Base-by-base conservation (phyloP, 1,140 invertebrate species). In the Mercenaria mercenaria region DNA sequence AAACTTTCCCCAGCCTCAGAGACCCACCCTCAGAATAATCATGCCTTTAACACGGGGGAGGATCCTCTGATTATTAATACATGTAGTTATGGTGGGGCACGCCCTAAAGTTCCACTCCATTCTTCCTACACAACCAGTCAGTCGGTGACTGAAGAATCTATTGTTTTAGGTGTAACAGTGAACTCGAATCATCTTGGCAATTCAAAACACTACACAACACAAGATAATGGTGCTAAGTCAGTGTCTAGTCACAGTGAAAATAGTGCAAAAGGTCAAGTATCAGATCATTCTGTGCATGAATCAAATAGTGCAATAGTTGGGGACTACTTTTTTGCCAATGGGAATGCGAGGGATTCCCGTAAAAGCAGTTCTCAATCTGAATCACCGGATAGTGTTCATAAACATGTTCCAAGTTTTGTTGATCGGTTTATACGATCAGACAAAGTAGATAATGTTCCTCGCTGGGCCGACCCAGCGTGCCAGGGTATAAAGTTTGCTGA, bases 401-500 rank as follows among this genome's bases (percentile, higher is more conserved):
- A 88, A 61, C 74, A 81, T 89, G 47, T 67, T 47, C 76, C 87
- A 47, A 89, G 88, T 89, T 89, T 81, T 81, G 88, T 89, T n/a
- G 81, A 89, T 39, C 34, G 50, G 29, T 77, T 41, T 29, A 76
- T 89, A 43, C 80, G 81, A 11, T 83, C 47, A 11, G 88, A 89
- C 39, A 64, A 77, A 20, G 18, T 34, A 29, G 85, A 88, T 41
- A 84, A 61, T 32, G 89, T 91, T n/a, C 93, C 91, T 56, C 93
- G 95, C n/a, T 96, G 95, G 95, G 95, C 94, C 8, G 95, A 95
- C 86, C 94, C 94, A 41, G 94, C 95, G 43, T 89, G 93, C 88
- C 91, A 93, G 50, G 93, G 96, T 69, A 92, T 96, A 37, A 95
- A 95, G 69, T 96, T 94, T 87, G 96, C 96, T 76, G 96, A 96